phyloP scores from a whole-genome alignment of 2,113 vertebrate species.

The Eulacestoma nigropectus region DNA sequence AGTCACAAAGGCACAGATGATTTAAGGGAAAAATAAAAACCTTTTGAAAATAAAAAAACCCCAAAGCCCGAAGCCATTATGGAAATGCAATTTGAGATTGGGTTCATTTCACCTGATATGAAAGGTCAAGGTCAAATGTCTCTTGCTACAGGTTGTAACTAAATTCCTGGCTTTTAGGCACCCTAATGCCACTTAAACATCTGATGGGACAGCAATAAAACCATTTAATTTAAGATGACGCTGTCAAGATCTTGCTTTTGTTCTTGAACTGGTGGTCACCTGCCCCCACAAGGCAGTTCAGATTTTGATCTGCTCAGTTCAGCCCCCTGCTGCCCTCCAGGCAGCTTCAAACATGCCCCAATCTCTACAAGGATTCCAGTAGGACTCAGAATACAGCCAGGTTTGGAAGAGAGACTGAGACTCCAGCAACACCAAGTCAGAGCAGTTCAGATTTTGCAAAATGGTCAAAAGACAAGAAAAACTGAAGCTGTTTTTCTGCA shows the following conservation, averaged over 20 bases:
- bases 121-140: not conserved
- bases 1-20: not conserved
- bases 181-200: not conserved
- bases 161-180: not conserved
- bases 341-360: not conserved
- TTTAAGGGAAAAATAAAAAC: not conserved
- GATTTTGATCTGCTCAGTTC: not conserved
- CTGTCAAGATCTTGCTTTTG: not conserved
- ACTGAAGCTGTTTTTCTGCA: not conserved
- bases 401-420: not conserved
- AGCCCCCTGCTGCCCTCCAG: not conserved
- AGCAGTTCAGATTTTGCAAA: not conserved
- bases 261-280: not conserved
- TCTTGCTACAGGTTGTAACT: not conserved
- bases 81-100: not conserved
- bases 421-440: not conserved
- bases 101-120: not conserved
- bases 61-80: not conserved
- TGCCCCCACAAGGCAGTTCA: not conserved
- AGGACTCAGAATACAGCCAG: not conserved
- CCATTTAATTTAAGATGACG: not conserved
- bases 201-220: not conserved
- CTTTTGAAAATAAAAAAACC: not conserved
- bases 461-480: not conserved
- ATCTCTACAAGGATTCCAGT: not conserved